Evolutionary conservation across 2,797 vertebrate genomes (phyloP).

Genomic region (Loriculus beryllinus): DNA sequence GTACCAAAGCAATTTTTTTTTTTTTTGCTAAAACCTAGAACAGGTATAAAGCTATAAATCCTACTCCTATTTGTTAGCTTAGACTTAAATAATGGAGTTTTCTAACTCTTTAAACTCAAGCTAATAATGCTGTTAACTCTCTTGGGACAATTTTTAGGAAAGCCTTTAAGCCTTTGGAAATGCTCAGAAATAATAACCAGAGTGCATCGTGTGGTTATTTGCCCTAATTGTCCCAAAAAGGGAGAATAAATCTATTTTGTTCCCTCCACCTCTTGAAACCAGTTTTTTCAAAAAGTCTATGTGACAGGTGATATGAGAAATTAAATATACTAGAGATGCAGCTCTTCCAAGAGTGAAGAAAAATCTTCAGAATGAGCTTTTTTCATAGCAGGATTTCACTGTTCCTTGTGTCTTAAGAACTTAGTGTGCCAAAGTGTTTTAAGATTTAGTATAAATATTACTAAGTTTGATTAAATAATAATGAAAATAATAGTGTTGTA

Average conservation of each 20-base stretch:
- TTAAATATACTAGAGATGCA: neutral
- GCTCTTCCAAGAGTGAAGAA: neutral
- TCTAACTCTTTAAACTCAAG: constrained; percentile 17
- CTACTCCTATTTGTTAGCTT: neutral
- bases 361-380: neutral
- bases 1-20: neutral
- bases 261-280: neutral
- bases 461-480: neutral
- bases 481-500: neutral
- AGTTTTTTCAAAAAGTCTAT: neutral
- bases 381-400: neutral
- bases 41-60: neutral
- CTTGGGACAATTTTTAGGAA: neutral
- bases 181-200: constrained; percentile 20
- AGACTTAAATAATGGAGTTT: neutral
- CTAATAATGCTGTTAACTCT: constrained; percentile 4
- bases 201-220: constrained; percentile 17
- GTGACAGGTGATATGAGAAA: neutral
- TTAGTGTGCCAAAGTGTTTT: neutral
- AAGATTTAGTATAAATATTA: neutral
- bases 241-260: neutral
- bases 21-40: neutral
- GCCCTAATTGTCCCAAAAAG: neutral
- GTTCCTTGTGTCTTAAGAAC: neutral
- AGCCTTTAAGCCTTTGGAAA: constrained; percentile 25